Percentiles rank a stretch among this genome's conserved stretches.
Conservation (phyloP, 2,888 invertebrate genomes). For the Cyclophora punctaria region DNA sequence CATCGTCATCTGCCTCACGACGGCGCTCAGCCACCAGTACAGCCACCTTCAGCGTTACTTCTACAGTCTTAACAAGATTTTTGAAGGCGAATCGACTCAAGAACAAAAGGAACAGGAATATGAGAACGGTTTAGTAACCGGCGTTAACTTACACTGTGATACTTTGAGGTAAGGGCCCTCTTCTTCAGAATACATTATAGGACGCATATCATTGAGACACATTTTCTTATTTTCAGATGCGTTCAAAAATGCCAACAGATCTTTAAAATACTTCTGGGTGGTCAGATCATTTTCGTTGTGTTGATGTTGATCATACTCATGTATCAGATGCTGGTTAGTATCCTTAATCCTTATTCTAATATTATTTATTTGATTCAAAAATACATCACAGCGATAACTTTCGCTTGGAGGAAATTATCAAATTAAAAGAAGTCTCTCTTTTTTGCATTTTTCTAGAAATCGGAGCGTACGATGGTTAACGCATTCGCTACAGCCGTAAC, state of each 20-base stretch:
- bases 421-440: too few species aligned
- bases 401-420: too few species aligned
- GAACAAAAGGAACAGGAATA: slow-evolving; percentile 33
- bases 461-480: slow-evolving; percentile 28
- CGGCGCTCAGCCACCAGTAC: slow-evolving; percentile 35
- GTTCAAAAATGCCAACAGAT: slow-evolving; percentile 23
- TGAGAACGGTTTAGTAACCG: slow-evolving; percentile 34
- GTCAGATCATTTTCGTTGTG: slow-evolving; percentile 31
- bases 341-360: too few species aligned
- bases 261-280: slow-evolving; percentile 30
- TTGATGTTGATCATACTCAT: slow-evolving; percentile 24
- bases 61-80: slow-evolving; percentile 30
- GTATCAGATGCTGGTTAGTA: slow-evolving; percentile 30
- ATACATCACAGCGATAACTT: too few species aligned
- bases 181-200: not conserved
- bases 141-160: slow-evolving; percentile 38
- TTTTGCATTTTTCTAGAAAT: slow-evolving; percentile 17
- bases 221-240: slow-evolving; percentile 27
- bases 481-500: slow-evolving; percentile 15
- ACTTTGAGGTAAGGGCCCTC: slow-evolving; percentile 33
- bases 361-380: too few species aligned
- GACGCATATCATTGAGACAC: not conserved
- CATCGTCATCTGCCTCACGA: slow-evolving; percentile 24
- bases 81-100: slow-evolving; percentile 26
- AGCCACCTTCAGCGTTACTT: slow-evolving; percentile 43